Evolutionary conservation across 2,888 invertebrate species (phyloP), one percentile per base, ranked within the genome.

Genomic region (Petrophora chlorosata): DNA sequence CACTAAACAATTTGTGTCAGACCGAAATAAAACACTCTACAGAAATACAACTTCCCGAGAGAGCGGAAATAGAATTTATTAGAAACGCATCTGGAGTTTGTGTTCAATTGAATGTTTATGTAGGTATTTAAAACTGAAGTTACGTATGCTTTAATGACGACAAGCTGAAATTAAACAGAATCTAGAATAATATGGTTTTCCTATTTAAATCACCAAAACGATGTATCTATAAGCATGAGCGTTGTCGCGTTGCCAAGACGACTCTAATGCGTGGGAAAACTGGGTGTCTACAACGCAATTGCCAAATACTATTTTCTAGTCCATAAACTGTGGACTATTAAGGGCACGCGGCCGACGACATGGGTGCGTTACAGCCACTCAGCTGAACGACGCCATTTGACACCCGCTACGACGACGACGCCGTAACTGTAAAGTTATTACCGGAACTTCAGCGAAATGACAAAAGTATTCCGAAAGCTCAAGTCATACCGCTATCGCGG

Each of bases 191-290:
- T n/a, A n/a, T n/a, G n/a, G n/a, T n/a, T n/a, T n/a, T n/a, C n/a
- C n/a, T n/a, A n/a, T n/a, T n/a, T n/a, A n/a, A n/a, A n/a, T n/a
- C n/a, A 30, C 10, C 16, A 19, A 51, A 51, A 56, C 25, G 48
- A 40, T 57, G 43, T 35, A 13, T 14, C 16, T 35, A 53, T 59
- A 57, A 55, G 53, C 62, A 63, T 53, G 59, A 62, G 51, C 47
- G 29, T 4, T 7, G 49, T 42, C 35, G 55, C 43, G 49, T 53
- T 61, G 60, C 52, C 56, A 62, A 60, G 48, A 65, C 56, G 50
- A 56, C 36, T 45, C 42, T 44, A 59, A 53, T 44, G 54, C 56
- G 60, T 65, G 59, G 58, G 58, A 64, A 67, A 61, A 61, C 48
- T 53, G 41, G 25, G 25, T 41, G 52, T 36, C 25, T 53, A 53